phyloP scores from a whole-genome alignment of 2,113 vertebrate genomes.

The Actenoides lindsayi region DNA sequence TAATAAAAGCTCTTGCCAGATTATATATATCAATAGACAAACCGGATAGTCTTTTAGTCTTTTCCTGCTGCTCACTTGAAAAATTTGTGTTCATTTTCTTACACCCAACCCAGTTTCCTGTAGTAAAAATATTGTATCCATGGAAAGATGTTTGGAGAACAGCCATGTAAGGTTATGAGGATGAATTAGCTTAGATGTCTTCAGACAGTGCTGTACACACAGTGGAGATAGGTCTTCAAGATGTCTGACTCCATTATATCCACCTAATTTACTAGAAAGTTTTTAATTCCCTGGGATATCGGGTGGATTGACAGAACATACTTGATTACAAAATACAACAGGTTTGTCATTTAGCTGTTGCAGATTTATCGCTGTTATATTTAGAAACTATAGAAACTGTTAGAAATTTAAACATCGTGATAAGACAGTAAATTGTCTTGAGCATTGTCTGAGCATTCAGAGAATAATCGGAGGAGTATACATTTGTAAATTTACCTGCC shows the following conservation, averaged over 20 bases:
- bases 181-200: neutral
- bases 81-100: neutral
- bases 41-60: neutral
- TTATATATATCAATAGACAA: neutral
- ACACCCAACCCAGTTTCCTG: neutral
- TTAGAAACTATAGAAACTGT: neutral
- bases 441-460: neutral
- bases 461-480: neutral
- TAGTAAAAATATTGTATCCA: neutral
- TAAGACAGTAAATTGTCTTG: neutral
- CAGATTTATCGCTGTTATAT: neutral
- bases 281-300: neutral
- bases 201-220: neutral
- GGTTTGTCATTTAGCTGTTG: neutral
- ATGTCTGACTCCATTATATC: neutral
- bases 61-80: neutral
- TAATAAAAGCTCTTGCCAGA: neutral
- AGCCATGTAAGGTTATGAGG: neutral
- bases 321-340: neutral
- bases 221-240: neutral
- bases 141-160: neutral
- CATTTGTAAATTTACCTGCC: neutral
- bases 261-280: neutral
- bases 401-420: neutral
- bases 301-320: neutral